Conservation (phyloP, 2,888 invertebrate genomes). For the Mycalesis mineus region DNA sequence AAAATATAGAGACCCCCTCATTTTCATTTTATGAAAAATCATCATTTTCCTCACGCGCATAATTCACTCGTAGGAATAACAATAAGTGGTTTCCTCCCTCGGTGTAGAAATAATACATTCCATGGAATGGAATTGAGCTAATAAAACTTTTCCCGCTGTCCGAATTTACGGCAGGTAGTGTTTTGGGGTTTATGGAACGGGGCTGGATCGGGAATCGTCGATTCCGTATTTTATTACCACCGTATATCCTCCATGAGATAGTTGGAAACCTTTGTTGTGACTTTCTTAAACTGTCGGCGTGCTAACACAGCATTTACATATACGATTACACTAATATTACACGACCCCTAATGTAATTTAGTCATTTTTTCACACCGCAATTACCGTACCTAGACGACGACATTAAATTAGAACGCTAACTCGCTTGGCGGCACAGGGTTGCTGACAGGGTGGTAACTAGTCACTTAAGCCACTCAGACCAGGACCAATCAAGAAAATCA, state of each 20-base stretch:
- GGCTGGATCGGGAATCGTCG: slow-evolving; percentile 2
- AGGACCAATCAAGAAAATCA: too few species aligned
- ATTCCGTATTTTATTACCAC: background rate
- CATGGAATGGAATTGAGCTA: background rate
- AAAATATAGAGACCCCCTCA: too few species aligned
- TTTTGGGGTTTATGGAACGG: background rate
- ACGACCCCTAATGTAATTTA: too few species aligned
- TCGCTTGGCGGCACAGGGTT: too few species aligned
- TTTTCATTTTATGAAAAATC: background rate
- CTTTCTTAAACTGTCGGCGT: background rate
- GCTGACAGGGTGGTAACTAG: too few species aligned
- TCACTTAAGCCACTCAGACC: too few species aligned
- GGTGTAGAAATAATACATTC: slow-evolving; percentile 3
- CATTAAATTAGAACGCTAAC: too few species aligned
- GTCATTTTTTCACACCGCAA: too few species aligned
- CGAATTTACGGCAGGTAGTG: slow-evolving; percentile 12
- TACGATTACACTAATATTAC: too few species aligned
- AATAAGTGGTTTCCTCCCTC: background rate
- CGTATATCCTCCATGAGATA: background rate
- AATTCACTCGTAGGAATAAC: background rate
- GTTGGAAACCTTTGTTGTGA: background rate
- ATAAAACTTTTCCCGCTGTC: slow-evolving; percentile 10
- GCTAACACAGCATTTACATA: too few species aligned
- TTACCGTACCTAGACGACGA: too few species aligned
- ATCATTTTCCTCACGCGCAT: background rate